Percentiles rank a stretch among this genome's conserved stretches.
Conservation (phyloP, 2,797 vertebrate species). For the Moxostoma hubbsi region DNA sequence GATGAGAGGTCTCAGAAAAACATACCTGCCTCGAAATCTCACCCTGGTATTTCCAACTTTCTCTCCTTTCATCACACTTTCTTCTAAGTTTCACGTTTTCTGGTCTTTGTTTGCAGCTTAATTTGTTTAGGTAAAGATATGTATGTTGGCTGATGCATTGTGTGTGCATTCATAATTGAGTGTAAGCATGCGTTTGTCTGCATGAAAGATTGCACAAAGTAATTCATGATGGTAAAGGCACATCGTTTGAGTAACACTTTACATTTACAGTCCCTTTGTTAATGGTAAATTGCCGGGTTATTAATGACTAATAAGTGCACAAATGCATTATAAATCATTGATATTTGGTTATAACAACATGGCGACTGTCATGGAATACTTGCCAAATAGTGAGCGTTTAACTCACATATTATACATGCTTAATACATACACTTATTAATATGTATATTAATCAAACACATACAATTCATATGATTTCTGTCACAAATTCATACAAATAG, state of each 20-base stretch:
- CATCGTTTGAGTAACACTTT: slow-evolving; percentile 12
- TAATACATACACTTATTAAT: no score
- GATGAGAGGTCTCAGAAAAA: slow-evolving; percentile 39
- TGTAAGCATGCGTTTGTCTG: background rate
- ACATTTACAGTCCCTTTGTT: no score
- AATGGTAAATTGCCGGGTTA: no score
- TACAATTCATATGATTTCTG: no score
- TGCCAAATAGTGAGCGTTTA: no score
- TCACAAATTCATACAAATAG: no score
- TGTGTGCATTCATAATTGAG: slow-evolving; percentile 3
- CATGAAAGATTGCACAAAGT: background rate
- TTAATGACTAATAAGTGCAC: no score
- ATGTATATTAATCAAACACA: no score
- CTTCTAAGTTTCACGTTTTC: background rate
- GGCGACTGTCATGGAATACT: no score
- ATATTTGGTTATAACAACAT: no score
- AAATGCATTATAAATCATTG: no score
- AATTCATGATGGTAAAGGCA: background rate
- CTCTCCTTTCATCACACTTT: background rate
- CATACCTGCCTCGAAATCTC: slow-evolving; percentile 13
- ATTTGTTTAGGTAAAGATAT: background rate
- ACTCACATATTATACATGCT: no score
- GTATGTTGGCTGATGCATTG: background rate
- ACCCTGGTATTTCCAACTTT: background rate
- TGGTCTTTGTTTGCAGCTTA: background rate